These are phyloP conservation scores for Engraulis encrasicolus DNA, from an alignment of 2,113 vertebrate species.

Conservation along the genomic window DNA sequence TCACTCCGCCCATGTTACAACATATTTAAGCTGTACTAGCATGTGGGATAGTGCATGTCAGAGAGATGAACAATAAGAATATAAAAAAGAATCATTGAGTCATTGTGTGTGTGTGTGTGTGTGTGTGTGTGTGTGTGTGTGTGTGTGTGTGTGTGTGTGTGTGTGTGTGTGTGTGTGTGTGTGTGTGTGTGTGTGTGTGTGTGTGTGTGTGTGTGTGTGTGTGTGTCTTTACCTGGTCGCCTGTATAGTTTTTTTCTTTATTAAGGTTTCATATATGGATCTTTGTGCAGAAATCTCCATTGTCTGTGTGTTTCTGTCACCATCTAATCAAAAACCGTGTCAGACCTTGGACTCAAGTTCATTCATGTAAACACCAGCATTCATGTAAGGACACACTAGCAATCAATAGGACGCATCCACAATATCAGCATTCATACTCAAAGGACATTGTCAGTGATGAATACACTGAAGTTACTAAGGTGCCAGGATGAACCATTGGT, in stretches of 20 bases:
- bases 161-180: background rate
- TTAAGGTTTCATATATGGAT: background rate
- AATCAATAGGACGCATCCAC: background rate
- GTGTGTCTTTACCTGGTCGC: no score
- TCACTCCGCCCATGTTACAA: no score
- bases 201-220: background rate
- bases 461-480: background rate
- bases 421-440: background rate
- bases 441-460: background rate
- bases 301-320: background rate
- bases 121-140: background rate
- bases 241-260: background rate
- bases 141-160: background rate
- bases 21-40: no score
- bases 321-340: background rate
- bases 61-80: no score
- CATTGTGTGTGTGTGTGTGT: background rate
- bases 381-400: background rate
- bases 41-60: no score
- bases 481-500: background rate
- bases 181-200: background rate
- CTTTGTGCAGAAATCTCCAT: background rate
- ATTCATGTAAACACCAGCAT: conserved; percentile 2
- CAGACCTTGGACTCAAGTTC: background rate
- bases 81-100: no score